Percentiles rank a stretch among this genome's conserved stretches.
phyloP scores from a whole-genome alignment of 2,113 vertebrate species.

The Cygnus atratus region DNA sequence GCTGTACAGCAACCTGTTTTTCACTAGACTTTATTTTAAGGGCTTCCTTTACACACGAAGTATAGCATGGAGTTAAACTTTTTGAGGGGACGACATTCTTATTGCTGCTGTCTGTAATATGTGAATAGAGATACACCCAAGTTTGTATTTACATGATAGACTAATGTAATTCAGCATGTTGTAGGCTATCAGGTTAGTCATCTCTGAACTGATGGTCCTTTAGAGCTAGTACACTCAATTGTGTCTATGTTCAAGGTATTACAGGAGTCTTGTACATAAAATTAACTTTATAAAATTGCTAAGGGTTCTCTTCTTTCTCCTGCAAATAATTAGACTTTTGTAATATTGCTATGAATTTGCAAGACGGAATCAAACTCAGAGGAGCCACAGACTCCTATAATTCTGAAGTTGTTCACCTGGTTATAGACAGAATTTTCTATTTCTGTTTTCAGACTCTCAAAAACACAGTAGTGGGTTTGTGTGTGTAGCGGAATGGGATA shows the following conservation, averaged over 20 bases:
- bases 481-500: background rate
- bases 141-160: background rate
- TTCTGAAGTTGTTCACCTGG: conserved; percentile 17
- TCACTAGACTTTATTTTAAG: background rate
- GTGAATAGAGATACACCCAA: background rate
- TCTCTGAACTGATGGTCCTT: background rate
- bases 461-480: background rate
- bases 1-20: background rate
- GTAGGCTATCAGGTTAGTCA: background rate
- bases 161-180: background rate
- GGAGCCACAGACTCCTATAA: background rate
- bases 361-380: background rate
- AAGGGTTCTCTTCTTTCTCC: background rate
- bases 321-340: background rate
- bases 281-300: background rate
- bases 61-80: background rate
- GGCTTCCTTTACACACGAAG: background rate
- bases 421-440: background rate
- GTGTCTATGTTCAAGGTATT: conserved; percentile 7
- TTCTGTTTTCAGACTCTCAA: background rate
- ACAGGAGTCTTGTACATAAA: background rate
- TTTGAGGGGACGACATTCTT: background rate
- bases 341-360: conserved; percentile 13
- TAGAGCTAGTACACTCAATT: background rate
- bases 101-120: background rate